Base-by-base conservation (phyloP, 2,888 invertebrate species). In the Ichneumoninae sp. region DNA sequence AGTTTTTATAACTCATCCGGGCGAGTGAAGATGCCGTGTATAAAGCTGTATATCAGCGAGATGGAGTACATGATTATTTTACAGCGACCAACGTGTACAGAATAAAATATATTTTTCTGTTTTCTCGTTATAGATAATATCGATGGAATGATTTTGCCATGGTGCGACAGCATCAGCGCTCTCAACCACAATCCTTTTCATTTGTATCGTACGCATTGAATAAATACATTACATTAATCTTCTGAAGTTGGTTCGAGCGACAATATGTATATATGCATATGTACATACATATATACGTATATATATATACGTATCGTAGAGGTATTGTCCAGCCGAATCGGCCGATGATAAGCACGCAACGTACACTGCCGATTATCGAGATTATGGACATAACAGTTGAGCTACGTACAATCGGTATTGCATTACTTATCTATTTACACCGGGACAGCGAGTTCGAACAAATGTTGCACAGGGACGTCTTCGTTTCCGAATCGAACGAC, bases 391-490 rank as follows among this genome's bases (percentile, higher is more conserved):
- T 52, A 78, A 86, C 84, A 86, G 10, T 57, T 10, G 88, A 89
- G 88, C 89, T 89, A 89, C 88, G 88, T 90, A 90, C 89, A 87
- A 76, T 84, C 82, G 81, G 80, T 80, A 65, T 86, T 72, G 70
- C 83, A 62, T 66, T 83, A 77, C 44, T 80, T 87, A 80, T 70
- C 80, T 89, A 90, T 88, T 86, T 88, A 88, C 87, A 90, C 44
- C 78, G 90, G 13, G 10, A 26, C 8, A 22, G 8, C 10, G 26
- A 54, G 90, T 83, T 94, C 94, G 80, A 94, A 94, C 93, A 92
- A 93, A 87, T 94, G 10, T 50, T n/a, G 10, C 62, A 94, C 86
- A 94, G 94, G 6, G 94, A 94, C 89, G 83, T 71, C 57, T 89
- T 94, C 90, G 94, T 94, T 22, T 94, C 13, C 36, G 16, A 70